phyloP scores from a whole-genome alignment of 2,797 vertebrate genomes.

The Corythornis leucogaster region DNA sequence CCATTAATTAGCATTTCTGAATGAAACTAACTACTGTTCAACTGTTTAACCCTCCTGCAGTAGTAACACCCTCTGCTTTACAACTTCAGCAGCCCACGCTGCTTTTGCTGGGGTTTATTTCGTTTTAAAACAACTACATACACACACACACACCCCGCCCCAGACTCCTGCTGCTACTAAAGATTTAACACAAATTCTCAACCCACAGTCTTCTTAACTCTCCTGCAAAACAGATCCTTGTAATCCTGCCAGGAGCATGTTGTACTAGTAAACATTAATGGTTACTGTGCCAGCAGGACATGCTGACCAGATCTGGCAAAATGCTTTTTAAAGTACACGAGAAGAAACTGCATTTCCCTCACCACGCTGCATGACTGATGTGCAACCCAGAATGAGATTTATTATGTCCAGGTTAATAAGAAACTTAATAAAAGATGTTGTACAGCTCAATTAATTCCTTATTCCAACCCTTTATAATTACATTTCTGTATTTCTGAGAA shows the following conservation, averaged over 20 bases:
- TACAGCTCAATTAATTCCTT: not conserved
- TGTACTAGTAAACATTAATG: not conserved
- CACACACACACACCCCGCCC: not conserved
- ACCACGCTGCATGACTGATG: not conserved
- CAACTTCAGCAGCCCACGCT: not conserved
- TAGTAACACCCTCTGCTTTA: constrained; percentile 12
- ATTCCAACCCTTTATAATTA: not conserved
- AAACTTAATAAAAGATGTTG: not conserved
- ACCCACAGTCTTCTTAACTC: not conserved
- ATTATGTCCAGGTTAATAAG: not conserved
- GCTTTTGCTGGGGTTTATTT: not conserved
- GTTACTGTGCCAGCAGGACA: not conserved
- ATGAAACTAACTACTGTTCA: not conserved
- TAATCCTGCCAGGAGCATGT: not conserved
- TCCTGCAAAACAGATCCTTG: not conserved
- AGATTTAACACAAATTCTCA: not conserved
- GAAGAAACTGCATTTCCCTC: not conserved
- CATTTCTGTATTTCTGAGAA: not conserved
- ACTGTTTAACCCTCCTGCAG: constrained; percentile 10
- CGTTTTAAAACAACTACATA: not conserved
- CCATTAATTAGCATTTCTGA: not conserved
- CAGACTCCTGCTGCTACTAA: not conserved
- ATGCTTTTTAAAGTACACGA: not conserved
- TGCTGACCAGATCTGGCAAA: not conserved
- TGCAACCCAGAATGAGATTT: not conserved